Evolutionary conservation across 2,888 invertebrate genomes (phyloP), one percentile per base, ranked within the genome.

Genomic region (Pogonocherus hispidulus): DNA sequence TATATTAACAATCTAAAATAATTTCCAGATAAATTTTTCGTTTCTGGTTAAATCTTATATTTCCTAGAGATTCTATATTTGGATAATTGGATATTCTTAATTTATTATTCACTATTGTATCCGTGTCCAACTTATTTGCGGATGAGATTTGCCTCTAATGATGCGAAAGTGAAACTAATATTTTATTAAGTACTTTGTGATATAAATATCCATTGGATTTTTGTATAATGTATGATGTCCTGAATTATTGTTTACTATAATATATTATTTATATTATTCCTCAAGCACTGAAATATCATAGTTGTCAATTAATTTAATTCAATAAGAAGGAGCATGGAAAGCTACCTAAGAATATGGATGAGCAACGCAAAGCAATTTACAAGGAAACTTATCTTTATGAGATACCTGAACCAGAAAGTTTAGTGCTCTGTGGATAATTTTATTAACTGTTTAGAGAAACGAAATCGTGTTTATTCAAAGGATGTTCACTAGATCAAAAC

Each of bases 391-490:
- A 32, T 52, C 52, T 32, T 32, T 11, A 52, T 4, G 52, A n/a
- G 32, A 32, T 32, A 32, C 52, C 32, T 52, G 32, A 52, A 32
- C 52, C 52, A 52, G 32, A 52, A 52, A 52, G 32, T 32, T 49
- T 32, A 52, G 16, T 19, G 32, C 52, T 52, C 16, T 32, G 32
- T 18, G n/a, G 52, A 52, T 52, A 52, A 52, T 52, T 52, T 52
- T 18, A 52, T 52, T 52, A 52, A 52, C 52, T 32, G 52, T 52
- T 52, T 32, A 52, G 32, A 52, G 14, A 8, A 52, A 52, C 52
- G 18, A 18, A 16, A 32, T 27, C 18, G 14, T 52, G 11, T 52
- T 52, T 52, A 32, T 32, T 41, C 27, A 52, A 52, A 52, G 32
- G 32, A 16, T 11, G 52, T 52, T 52, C 27, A 52, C 52, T 32